phyloP scores from a whole-genome alignment of 2,797 vertebrate species.

The Acipenser transmontanus region DNA sequence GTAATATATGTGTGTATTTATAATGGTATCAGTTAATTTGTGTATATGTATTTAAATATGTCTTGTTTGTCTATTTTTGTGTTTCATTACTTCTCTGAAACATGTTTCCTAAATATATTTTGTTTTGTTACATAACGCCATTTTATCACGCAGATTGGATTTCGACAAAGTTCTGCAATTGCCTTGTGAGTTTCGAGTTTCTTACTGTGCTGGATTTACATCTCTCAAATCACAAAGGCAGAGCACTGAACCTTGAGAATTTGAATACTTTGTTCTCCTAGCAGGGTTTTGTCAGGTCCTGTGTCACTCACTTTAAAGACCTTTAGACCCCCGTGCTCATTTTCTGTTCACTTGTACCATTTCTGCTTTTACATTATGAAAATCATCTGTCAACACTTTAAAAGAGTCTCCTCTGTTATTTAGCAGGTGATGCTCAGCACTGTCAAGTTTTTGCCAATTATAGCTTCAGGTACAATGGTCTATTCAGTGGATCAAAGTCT shows the following conservation, averaged over 20 bases:
- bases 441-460: slow-evolving; percentile 99
- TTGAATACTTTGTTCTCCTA: slow-evolving; percentile 55
- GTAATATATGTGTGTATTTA: no score
- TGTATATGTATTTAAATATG: background rate
- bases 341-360: slow-evolving; percentile 82
- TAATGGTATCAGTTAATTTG: background rate
- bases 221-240: slow-evolving; percentile 67
- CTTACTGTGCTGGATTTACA: slow-evolving; percentile 33
- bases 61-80: background rate
- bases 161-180: slow-evolving; percentile 47
- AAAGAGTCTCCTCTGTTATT: slow-evolving; percentile 96
- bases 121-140: slow-evolving; percentile 40
- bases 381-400: slow-evolving; percentile 97
- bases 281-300: slow-evolving; percentile 80
- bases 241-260: slow-evolving; percentile 62
- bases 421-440: slow-evolving; percentile 87
- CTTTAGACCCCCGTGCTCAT: slow-evolving; percentile 91
- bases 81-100: slow-evolving; percentile 19
- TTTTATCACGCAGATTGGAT: slow-evolving; percentile 36
- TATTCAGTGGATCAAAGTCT: slow-evolving; percentile 98
- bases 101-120: slow-evolving; percentile 17
- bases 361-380: slow-evolving; percentile 95
- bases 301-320: slow-evolving; percentile 95
- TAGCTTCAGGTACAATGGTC: slow-evolving; percentile 97
- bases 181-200: slow-evolving; percentile 43